Conservation (phyloP, 2,888 invertebrate genomes). For the Diarsia dahlii region DNA sequence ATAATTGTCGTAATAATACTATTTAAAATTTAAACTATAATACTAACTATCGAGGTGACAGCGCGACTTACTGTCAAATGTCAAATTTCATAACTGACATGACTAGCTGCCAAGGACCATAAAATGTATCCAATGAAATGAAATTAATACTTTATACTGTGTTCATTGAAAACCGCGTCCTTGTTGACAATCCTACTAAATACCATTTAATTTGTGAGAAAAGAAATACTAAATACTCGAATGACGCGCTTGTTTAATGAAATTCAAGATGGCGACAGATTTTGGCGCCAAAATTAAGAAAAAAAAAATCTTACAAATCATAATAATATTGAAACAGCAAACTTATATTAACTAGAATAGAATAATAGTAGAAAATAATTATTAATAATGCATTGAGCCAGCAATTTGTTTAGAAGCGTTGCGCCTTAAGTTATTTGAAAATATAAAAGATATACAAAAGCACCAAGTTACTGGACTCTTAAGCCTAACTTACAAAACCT, state of each 20-base stretch:
- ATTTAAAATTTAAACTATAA: slow-evolving; percentile 70
- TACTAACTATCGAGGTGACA: slow-evolving; percentile 77
- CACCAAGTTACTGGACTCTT: slow-evolving; percentile 80
- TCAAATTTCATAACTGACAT: slow-evolving; percentile 82
- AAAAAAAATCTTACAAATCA: slow-evolving; percentile 56
- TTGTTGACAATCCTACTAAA: slow-evolving; percentile 47
- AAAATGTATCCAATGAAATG: slow-evolving; percentile 61
- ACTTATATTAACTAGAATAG: slow-evolving; percentile 67
- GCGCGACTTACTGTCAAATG: slow-evolving; percentile 70
- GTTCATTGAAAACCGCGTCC: slow-evolving; percentile 59
- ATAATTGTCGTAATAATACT: slow-evolving; percentile 72
- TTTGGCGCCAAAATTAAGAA: slow-evolving; percentile 54
- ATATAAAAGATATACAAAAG: slow-evolving; percentile 76
- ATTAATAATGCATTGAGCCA: slow-evolving; percentile 84
- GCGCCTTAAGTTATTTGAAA: slow-evolving; percentile 72
- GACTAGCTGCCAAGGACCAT: slow-evolving; percentile 86
- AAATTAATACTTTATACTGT: slow-evolving; percentile 62
- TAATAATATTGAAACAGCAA: slow-evolving; percentile 66
- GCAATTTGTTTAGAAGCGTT: slow-evolving; percentile 80
- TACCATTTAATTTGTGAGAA: slow-evolving; percentile 53
- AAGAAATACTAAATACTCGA: slow-evolving; percentile 44
- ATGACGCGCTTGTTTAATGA: slow-evolving; percentile 47
- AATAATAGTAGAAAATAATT: slow-evolving; percentile 68
- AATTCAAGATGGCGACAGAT: slow-evolving; percentile 61
- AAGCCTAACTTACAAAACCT: slow-evolving; percentile 68